Conservation (phyloP, 2,113 vertebrate genomes). For the Cisticola juncidis region DNA sequence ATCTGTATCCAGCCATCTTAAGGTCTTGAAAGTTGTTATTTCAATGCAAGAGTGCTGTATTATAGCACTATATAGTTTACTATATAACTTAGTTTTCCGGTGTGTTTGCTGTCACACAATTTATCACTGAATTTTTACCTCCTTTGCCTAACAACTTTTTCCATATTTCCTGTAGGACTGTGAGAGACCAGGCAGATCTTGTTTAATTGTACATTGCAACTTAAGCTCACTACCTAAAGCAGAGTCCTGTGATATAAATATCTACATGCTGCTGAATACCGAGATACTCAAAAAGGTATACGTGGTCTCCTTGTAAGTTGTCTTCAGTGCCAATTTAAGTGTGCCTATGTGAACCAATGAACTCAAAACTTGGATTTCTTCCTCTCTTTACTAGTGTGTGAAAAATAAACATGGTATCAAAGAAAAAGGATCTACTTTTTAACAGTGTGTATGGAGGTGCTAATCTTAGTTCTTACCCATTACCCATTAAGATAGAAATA, state of each 20-base stretch:
- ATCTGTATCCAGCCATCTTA: background rate
- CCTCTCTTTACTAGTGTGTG: background rate
- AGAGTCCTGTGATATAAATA: constrained; percentile 84
- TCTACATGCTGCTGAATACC: constrained; percentile 91
- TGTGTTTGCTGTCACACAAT: background rate
- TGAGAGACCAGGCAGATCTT: constrained; percentile 85
- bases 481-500: background rate
- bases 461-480: background rate
- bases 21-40: background rate
- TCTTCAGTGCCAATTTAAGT: background rate
- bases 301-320: background rate
- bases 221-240: constrained; percentile 87
- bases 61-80: background rate
- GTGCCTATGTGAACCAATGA: background rate
- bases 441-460: background rate
- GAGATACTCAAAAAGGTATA: constrained; percentile 95
- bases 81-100: background rate
- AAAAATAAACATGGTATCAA: background rate
- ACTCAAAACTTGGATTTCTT: background rate
- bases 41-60: background rate
- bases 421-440: background rate
- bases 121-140: background rate
- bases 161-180: constrained; percentile 83
- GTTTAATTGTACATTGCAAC: constrained; percentile 85
- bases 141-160: background rate